Evolutionary conservation across 2,797 vertebrate species (phyloP).

Genomic region (Helarctos malayanus): DNA sequence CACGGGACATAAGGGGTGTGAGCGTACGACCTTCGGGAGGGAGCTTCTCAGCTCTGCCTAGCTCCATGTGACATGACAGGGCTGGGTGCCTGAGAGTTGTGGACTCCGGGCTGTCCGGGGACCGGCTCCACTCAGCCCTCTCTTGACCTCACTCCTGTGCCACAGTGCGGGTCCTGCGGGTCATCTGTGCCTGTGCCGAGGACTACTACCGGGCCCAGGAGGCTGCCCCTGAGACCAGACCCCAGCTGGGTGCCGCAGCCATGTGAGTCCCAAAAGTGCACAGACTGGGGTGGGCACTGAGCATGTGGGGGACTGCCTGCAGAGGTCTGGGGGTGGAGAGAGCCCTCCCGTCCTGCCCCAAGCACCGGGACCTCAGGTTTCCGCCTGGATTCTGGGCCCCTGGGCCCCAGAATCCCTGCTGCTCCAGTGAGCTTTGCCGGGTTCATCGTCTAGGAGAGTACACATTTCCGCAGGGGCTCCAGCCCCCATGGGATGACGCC

Average conservation of each 20-base stretch:
- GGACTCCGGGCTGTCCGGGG: not conserved
- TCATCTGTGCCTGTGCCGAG: constrained; percentile 96
- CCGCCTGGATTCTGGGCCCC: not conserved
- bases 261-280: constrained; percentile 92
- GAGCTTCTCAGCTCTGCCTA: not conserved
- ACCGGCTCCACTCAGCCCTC: accelerated
- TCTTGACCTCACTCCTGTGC: not conserved
- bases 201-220: constrained; percentile 92
- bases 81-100: not conserved
- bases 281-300: accelerated
- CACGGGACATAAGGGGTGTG: accelerated
- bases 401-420: not conserved
- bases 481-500: accelerated
- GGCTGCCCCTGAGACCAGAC: constrained; percentile 79
- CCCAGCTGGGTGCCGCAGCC: constrained; percentile 85
- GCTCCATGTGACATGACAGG: too few relatives aligned
- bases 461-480: not conserved
- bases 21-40: accelerated
- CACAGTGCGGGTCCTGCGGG: constrained; percentile 93
- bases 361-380: not conserved
- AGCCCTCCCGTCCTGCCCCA: not conserved
- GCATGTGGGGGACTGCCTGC: not conserved
- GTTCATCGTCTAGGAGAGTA: too few relatives aligned
- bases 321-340: not conserved
- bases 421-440: not conserved